These are phyloP conservation scores for Craterocephalus amniculus DNA, from an alignment of 2,797 vertebrate genomes.

Conservation along the genomic window DNA sequence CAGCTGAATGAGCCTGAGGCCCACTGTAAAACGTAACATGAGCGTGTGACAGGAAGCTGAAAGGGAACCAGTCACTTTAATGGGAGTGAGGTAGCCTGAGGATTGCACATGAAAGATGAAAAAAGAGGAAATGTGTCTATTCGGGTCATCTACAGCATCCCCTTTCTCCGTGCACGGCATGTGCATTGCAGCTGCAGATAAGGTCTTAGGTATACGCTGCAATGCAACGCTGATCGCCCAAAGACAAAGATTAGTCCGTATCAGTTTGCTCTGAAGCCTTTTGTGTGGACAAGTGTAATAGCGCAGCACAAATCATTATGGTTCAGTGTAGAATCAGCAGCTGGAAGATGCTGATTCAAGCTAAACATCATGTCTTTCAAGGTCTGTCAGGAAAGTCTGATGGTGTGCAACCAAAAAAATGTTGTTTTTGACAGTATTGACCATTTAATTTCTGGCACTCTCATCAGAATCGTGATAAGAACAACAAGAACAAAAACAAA, in stretches of 20 bases:
- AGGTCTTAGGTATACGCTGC: not conserved
- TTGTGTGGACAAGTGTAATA: not conserved
- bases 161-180: conserved; percentile 3
- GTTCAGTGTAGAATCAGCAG: conserved; percentile 21
- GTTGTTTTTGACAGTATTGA: conserved; percentile 8
- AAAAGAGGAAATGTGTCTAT: conserved; percentile 5
- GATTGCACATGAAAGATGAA: conserved; percentile 9
- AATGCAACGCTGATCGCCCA: not conserved
- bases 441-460: conserved; percentile 5
- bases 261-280: not conserved
- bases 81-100: not conserved
- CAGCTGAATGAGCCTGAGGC: conserved; percentile 13
- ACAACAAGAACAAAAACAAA: not conserved
- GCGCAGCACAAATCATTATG: conserved; percentile 9
- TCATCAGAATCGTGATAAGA: not conserved
- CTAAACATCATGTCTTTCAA: conserved; percentile 16
- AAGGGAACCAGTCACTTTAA: conserved; percentile 31
- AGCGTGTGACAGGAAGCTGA: conserved; percentile 19
- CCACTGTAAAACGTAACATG: conserved; percentile 12
- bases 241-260: conserved; percentile 10
- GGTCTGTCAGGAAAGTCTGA: conserved; percentile 20
- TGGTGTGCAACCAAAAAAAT: conserved; percentile 7
- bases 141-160: conserved; percentile 8
- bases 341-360: conserved; percentile 28
- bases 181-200: not conserved